Base-by-base conservation (phyloP, 2,888 invertebrate genomes). In the Orchesella flavescens region DNA sequence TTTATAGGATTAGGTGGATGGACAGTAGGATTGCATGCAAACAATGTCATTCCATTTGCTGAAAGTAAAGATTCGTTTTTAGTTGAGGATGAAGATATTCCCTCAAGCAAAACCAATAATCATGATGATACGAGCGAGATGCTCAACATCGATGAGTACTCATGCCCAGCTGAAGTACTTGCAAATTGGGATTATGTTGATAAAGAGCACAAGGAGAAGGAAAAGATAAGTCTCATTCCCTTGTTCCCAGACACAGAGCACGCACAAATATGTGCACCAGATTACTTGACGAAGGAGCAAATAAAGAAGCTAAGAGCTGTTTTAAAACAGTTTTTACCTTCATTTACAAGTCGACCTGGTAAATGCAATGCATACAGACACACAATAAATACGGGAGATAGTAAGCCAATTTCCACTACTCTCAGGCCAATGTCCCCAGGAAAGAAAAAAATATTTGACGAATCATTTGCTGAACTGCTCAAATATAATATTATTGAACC, bases 391-490 rank as follows among this genome's bases (percentile, higher is more conserved):
- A 84, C 84, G 10, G 78, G 68, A 1, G 49, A 79, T 57, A 66
- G 71, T 19, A 63, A 49, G 21, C 85, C 85, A 0, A 68, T 81
- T 21, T 19, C 34, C 15, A 46, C 59, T 15, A 61, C 66, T 17
- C 34, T 79, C 0, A 55, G 84, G 13, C 84, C 86, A n/a, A 84
- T 87, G 84, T 80, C 76, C 4, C 75, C 83, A 4, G 85, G 68
- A 0, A 87, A 86, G 44, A 23, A 65, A 61, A 55, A 24, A 5
- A 73, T 84, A 10, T 79, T 85, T 34, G 79, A 85, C 53, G 76
- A 84, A 5, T 17, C 63, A 13, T 69, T 87, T 3, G 46, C 83
- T 23, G 86, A 87, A 34, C 61, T 85, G 10, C 23, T 66, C 15
- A 86, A 59, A 13, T 46, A 34, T 7, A 7, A 34, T 34, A 34